Conservation (phyloP, 2,797 vertebrate species). For the Helicolenus hilgendorfi region DNA sequence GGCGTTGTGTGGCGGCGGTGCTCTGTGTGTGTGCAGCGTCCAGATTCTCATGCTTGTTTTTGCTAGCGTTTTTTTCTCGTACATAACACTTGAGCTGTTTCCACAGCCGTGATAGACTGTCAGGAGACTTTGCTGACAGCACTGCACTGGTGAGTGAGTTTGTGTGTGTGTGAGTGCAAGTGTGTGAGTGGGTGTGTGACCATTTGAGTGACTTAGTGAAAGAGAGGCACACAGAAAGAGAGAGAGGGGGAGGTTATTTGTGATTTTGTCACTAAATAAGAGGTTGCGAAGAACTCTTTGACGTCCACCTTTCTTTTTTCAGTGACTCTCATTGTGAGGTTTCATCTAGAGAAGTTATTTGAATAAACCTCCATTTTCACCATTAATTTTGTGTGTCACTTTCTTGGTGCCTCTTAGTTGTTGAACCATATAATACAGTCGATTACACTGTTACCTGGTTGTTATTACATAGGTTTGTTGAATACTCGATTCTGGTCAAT, state of each 20-base stretch:
- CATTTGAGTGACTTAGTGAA: constrained; percentile 70
- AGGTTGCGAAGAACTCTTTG: constrained; percentile 59
- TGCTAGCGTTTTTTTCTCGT: constrained; percentile 72
- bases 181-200: constrained; percentile 38
- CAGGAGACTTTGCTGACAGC: constrained; percentile 84
- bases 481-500: not conserved
- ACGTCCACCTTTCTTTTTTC: constrained; percentile 53
- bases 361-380: constrained; percentile 72
- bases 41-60: constrained; percentile 75
- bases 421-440: constrained; percentile 59
- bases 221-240: constrained; percentile 55
- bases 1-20: constrained; percentile 15
- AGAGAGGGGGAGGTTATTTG: constrained; percentile 59
- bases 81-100: constrained; percentile 81
- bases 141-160: constrained; percentile 64
- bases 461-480: not conserved
- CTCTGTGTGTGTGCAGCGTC: constrained; percentile 54
- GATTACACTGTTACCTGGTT: not conserved
- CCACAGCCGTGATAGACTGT: constrained; percentile 80
- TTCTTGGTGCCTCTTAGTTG: constrained; percentile 50
- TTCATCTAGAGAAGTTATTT: constrained; percentile 69
- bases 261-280: constrained; percentile 75
- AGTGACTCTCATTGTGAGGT: constrained; percentile 37
- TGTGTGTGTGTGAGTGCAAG: constrained; percentile 42
- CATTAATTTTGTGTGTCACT: constrained; percentile 54